A percentile compares a stretch with the other conserved stretches of the same genome.
These are phyloP conservation scores for Erynnis tages DNA, from an alignment of 2,888 invertebrate genomes.

Conservation along the genomic window DNA sequence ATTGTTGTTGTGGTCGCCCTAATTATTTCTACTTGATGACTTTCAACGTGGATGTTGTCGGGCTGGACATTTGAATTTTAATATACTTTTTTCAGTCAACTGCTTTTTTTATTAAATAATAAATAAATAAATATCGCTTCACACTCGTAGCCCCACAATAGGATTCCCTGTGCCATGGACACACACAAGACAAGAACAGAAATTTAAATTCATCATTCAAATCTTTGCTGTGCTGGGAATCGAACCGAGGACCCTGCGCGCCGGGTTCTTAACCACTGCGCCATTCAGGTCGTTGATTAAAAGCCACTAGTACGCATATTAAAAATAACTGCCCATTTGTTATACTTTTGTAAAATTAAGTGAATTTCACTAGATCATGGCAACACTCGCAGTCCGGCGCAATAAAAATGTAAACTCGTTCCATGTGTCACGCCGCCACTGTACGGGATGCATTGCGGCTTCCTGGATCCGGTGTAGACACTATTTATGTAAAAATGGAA, in stretches of 20 bases:
- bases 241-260: background rate
- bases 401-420: constrained; percentile 67
- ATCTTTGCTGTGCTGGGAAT: too few species aligned
- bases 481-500: background rate
- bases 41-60: constrained; percentile 37
- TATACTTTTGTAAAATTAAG: background rate
- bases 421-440: constrained; percentile 49
- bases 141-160: too few species aligned
- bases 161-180: too few species aligned
- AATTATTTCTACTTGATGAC: constrained; percentile 76
- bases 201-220: too few species aligned
- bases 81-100: background rate
- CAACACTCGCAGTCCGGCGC: constrained; percentile 42
- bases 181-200: too few species aligned
- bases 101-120: background rate
- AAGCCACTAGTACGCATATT: too few species aligned
- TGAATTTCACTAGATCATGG: constrained; percentile 34
- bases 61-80: background rate
- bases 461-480: constrained; percentile 6
- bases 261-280: too few species aligned
- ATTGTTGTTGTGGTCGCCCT: constrained; percentile 72
- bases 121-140: too few species aligned
- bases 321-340: background rate
- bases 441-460: constrained; percentile 41
- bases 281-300: too few species aligned